phyloP scores from a whole-genome alignment of 2,797 vertebrate genomes.

The Lemur catta region DNA sequence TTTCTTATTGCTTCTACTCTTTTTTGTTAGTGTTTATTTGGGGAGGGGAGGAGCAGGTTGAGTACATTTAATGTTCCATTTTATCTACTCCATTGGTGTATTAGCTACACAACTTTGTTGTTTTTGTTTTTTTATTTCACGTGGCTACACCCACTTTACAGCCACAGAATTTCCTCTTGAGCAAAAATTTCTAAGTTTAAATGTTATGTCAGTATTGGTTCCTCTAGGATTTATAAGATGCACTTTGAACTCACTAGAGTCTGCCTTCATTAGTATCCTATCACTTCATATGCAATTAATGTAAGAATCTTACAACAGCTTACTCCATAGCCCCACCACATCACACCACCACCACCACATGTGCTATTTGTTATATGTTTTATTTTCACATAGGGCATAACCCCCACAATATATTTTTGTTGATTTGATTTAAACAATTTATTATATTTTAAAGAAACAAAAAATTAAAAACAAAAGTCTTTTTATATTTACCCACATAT shows the following conservation, averaged over 20 bases:
- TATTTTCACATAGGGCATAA: background rate
- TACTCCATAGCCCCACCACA: background rate
- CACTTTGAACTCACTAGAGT: background rate
- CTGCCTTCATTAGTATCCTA: background rate
- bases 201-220: background rate
- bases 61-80: background rate
- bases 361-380: background rate
- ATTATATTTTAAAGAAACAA: background rate
- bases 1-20: background rate
- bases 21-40: background rate
- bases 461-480: background rate
- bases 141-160: background rate
- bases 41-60: background rate
- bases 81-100: background rate
- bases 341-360: background rate
- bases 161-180: background rate
- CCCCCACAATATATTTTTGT: background rate
- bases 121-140: background rate
- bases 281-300: background rate
- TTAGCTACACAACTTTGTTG: background rate
- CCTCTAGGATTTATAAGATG: background rate
- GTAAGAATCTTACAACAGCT: background rate
- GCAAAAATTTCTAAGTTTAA: background rate
- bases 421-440: background rate
- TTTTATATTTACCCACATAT: background rate